Evolutionary conservation across 2,113 vertebrate species (phyloP).

Genomic region (Corapipo altera): DNA sequence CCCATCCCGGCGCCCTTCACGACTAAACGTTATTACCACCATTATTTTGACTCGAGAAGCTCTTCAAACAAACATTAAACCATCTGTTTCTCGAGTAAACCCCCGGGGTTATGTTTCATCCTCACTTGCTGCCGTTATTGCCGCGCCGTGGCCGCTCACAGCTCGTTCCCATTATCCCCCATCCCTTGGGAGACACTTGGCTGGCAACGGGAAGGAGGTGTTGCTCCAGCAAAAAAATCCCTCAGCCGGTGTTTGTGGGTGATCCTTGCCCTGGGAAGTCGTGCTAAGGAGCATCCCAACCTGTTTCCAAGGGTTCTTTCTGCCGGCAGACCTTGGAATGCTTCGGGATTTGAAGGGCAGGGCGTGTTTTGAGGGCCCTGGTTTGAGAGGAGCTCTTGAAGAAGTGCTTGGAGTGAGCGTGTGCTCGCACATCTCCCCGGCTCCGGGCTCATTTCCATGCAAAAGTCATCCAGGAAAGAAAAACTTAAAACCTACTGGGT

Average conservation of each 20-base stretch:
- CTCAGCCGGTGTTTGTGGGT: not conserved
- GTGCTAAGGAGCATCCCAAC: not conserved
- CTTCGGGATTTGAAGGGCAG: not conserved
- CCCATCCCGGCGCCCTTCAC: no score
- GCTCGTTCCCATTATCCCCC: conserved; percentile 8
- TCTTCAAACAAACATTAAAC: not conserved
- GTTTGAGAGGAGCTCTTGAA: not conserved
- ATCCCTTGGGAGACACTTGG: not conserved
- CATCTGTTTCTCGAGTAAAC: not conserved
- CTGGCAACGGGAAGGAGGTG: not conserved
- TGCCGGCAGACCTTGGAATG: rapidly evolving
- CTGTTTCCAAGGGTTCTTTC: not conserved
- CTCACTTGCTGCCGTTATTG: not conserved
- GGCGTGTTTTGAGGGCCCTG: not conserved
- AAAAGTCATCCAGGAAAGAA: not conserved
- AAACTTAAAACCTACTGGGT: not conserved
- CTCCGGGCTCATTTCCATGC: not conserved
- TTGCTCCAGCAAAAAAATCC: not conserved
- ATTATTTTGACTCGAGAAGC: conserved; percentile 1
- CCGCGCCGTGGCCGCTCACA: not conserved
- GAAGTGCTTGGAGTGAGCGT: not conserved
- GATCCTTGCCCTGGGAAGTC: not conserved
- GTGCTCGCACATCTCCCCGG: not conserved
- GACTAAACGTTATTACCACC: not conserved
- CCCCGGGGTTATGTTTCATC: not conserved